A percentile compares a stretch with the other conserved stretches of the same genome.
Conservation (phyloP, 1,140 invertebrate genomes). For the Batillaria attramentaria region DNA sequence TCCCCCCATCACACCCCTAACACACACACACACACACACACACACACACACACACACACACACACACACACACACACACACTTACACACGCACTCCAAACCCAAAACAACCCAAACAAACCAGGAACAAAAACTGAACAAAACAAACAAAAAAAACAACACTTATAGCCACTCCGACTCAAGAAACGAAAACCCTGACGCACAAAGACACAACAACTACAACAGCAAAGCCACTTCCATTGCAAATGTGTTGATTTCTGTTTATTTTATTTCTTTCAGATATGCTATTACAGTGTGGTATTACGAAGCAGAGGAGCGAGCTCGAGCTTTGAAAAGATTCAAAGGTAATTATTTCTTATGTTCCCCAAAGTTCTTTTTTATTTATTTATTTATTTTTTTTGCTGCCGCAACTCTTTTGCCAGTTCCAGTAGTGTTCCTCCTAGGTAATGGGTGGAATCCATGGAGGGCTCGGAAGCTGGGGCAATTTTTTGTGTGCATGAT, state of each 20-base stretch:
- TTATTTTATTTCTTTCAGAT: slow-evolving; percentile 74
- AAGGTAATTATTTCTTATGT: slow-evolving; percentile 44
- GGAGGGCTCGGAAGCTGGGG: not conserved
- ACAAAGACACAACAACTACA: too few species aligned
- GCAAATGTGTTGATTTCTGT: not conserved
- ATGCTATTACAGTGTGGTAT: slow-evolving; percentile 97
- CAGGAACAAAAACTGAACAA: too few species aligned
- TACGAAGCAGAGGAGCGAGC: slow-evolving; percentile 90
- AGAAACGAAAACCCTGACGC: too few species aligned
- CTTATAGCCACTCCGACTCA: not conserved
- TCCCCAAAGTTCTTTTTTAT: not conserved
- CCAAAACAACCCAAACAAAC: too few species aligned
- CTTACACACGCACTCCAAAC: too few species aligned
- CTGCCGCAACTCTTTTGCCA: slow-evolving; percentile 1
- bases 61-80: too few species aligned
- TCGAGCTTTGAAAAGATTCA: slow-evolving; percentile 75
- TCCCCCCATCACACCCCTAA: too few species aligned
- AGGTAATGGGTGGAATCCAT: not conserved
- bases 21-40: too few species aligned
- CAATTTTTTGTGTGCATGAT: not conserved
- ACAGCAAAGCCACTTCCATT: too few species aligned
- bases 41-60: too few species aligned
- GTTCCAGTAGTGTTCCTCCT: not conserved
- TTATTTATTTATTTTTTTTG: not conserved
- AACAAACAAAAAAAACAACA: not conserved